A percentile compares a stretch with the other conserved stretches of the same genome.
Conservation (phyloP, 2,113 vertebrate species). For the Crocuta crocuta region DNA sequence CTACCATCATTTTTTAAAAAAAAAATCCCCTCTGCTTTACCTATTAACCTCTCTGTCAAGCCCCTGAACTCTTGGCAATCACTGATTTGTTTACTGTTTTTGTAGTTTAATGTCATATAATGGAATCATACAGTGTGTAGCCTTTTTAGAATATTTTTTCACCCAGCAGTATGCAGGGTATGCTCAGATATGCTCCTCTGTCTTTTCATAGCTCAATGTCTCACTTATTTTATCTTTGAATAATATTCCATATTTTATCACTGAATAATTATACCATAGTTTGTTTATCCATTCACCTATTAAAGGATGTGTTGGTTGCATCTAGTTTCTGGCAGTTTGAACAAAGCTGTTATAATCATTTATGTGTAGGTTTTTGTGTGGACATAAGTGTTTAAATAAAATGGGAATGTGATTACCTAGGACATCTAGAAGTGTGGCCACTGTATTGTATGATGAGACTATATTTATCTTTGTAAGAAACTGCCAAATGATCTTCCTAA, state of each 20-base stretch:
- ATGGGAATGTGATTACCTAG: background rate
- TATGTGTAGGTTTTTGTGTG: background rate
- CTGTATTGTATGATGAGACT: background rate
- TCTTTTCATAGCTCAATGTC: background rate
- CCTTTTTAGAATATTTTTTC: conserved; percentile 12
- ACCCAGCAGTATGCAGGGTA: background rate
- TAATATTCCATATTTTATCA: background rate
- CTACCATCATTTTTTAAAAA: background rate
- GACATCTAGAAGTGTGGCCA: background rate
- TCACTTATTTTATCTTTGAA: background rate
- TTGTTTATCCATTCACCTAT: background rate
- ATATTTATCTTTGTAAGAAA: background rate
- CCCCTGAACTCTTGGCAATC: background rate
- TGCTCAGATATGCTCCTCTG: background rate
- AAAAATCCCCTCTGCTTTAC: background rate
- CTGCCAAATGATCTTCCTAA: background rate
- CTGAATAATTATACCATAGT: background rate
- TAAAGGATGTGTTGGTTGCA: background rate
- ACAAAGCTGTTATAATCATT: background rate
- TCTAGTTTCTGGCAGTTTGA: background rate
- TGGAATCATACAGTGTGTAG: background rate
- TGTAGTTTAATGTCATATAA: background rate
- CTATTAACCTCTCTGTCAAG: background rate
- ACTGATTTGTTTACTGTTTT: background rate
- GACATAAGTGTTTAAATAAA: background rate